Conservation (phyloP, 2,113 vertebrate genomes). For the Miniopterus natalensis region DNA sequence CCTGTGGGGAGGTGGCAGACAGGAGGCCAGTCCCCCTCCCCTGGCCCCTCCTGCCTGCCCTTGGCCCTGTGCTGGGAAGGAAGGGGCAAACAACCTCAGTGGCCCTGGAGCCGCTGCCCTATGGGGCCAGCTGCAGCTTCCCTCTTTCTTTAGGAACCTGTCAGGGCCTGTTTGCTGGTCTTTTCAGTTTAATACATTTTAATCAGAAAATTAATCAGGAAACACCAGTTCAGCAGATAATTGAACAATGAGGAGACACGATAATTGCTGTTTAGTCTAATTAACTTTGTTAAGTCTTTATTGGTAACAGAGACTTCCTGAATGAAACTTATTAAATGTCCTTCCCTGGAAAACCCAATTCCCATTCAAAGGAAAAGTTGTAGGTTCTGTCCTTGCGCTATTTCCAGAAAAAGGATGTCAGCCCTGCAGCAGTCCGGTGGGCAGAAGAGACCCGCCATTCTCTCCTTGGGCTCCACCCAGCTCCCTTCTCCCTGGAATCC, state of each 20-base stretch:
- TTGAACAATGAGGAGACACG: slow-evolving; percentile 91
- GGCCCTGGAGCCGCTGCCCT: not conserved
- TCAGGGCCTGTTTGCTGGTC: slow-evolving; percentile 80
- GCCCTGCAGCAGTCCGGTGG: not conserved
- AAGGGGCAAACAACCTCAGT: not conserved
- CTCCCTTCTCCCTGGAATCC: not conserved
- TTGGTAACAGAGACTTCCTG: slow-evolving; percentile 90
- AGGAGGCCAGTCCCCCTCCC: accelerated
- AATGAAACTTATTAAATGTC: slow-evolving; percentile 88
- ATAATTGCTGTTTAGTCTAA: slow-evolving; percentile 92
- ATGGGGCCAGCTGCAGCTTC: not conserved
- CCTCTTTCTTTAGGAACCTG: slow-evolving; percentile 71
- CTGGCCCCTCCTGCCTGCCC: not conserved
- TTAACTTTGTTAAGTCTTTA: slow-evolving; percentile 92
- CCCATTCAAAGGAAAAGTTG: slow-evolving; percentile 71
- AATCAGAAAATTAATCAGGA: slow-evolving; percentile 92
- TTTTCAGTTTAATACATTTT: slow-evolving; percentile 89
- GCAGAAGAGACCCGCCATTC: not conserved
- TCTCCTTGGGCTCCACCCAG: not conserved
- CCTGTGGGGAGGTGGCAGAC: no score
- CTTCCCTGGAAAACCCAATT: slow-evolving; percentile 86
- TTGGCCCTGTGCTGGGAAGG: no score
- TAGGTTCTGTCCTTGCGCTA: not conserved
- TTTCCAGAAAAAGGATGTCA: not conserved
- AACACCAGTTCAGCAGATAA: slow-evolving; percentile 91